Conservation (phyloP, 2,113 vertebrate genomes). For the Brevimyrus niger region DNA sequence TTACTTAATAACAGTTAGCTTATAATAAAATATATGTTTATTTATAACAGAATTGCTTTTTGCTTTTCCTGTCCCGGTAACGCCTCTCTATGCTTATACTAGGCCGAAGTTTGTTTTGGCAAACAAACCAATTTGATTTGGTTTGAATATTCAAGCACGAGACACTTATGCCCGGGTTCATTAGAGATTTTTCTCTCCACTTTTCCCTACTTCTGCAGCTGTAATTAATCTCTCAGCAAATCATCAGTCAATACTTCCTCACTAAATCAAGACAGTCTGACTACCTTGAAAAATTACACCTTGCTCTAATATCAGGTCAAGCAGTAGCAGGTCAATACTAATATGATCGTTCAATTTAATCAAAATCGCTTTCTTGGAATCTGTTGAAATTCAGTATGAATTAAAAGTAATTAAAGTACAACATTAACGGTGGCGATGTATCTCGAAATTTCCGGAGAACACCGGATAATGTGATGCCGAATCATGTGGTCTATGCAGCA, state of each 20-base stretch:
- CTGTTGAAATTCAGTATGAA: neutral
- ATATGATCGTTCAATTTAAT: neutral
- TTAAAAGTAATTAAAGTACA: neutral
- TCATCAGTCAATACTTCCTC: neutral
- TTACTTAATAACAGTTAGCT: neutral
- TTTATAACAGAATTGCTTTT: neutral
- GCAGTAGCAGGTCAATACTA: neutral
- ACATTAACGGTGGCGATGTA: neutral
- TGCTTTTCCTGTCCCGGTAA: neutral
- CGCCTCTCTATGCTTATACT: neutral
- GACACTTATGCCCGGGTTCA: neutral
- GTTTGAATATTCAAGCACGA: neutral
- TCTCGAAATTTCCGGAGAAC: neutral
- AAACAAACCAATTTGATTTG: neutral
- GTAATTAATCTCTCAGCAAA: neutral
- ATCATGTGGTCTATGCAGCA: neutral
- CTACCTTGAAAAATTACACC: neutral
- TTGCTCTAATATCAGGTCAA: neutral
- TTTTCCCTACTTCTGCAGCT: neutral
- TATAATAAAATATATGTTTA: neutral
- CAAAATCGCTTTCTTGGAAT: neutral
- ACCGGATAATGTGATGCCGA: no score
- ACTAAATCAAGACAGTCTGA: neutral
- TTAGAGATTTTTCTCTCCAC: no score
- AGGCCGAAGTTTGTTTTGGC: neutral